A percentile compares a stretch with the other conserved stretches of the same genome.
phyloP scores from a whole-genome alignment of 2,113 vertebrate genomes.

The Pituophis catenifer region DNA sequence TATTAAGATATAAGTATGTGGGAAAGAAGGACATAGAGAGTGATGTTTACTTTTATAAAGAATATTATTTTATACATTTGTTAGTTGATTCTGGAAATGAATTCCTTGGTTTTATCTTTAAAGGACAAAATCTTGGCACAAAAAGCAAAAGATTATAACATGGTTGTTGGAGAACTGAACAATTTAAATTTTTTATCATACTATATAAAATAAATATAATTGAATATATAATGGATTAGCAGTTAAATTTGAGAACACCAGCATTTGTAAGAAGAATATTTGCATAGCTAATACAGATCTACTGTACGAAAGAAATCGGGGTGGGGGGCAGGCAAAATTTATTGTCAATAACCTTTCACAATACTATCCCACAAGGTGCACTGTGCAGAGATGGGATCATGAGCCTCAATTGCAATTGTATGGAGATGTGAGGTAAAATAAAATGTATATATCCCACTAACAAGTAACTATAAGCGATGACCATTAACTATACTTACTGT shows the following conservation, averaged over 20 bases:
- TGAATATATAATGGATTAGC: neutral
- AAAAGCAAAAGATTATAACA: neutral
- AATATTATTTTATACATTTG: no score
- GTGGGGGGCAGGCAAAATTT: neutral
- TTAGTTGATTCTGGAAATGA: no score
- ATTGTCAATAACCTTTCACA: neutral
- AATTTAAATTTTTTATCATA: neutral
- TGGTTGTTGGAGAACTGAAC: neutral
- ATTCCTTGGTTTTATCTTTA: neutral
- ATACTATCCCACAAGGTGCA: no score
- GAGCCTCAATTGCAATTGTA: neutral
- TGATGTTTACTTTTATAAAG: no score
- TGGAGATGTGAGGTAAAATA: neutral
- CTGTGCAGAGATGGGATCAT: neutral
- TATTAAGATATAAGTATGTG: no score
- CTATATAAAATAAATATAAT: neutral
- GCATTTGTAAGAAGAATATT: neutral
- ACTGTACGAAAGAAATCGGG: neutral
- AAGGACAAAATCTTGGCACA: neutral
- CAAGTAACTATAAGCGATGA: neutral
- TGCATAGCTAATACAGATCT: neutral
- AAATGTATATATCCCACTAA: neutral
- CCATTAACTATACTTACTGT: neutral
- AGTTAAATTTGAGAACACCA: neutral
- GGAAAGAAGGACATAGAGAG: no score